Base-by-base conservation (phyloP, 1,140 invertebrate genomes). In the Tribolium castaneum region DNA sequence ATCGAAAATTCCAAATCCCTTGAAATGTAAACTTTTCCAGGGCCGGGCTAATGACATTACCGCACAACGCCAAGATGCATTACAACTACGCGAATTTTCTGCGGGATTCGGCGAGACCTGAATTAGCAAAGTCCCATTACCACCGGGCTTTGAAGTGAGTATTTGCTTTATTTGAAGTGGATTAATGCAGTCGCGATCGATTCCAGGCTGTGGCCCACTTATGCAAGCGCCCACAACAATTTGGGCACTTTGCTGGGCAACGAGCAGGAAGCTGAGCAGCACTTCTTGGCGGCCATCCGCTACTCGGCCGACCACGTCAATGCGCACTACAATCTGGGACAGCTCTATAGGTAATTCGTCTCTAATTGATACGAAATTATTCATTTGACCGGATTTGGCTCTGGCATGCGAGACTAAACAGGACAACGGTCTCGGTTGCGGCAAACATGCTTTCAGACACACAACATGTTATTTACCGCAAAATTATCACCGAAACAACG, bases 11-110 rank as follows among this genome's bases (percentile, higher is more conserved):
- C 5, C 25, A 30, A 30, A 30, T 30, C 25, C 25, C 25, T 4
- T 30, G 3, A 30, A 30, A 30, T 30, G 25, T 19, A 34, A 12
- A 62, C n/a, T 50, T 49, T 66, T 91, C 59, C 89, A 97, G 96
- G 85, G 92, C 96, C 6, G 96, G 96, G 12, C 85, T 97, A 30
- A 88, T 91, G 78, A 92, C 93, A 2, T 85, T 96, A 14, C 95
- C 95, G 0, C 91, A 94, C 85, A 97, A 97, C 85, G 95, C 95
- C 19, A 97, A 97, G 88, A 92, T 96, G 87, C 95, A 97, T 88
- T 97, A 96, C 88, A 97, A 97, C 87, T 96, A 94, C 86, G 96
- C 93, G 14, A 97, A 97, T 89, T 93, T 95, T 84, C 90, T 95
- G 70, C 92, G 94, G 85, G 95, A 97, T 85, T 89, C 91, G 9